phyloP scores from a whole-genome alignment of 1,140 invertebrate species.

The Trachymyrmex septentrionalis region DNA sequence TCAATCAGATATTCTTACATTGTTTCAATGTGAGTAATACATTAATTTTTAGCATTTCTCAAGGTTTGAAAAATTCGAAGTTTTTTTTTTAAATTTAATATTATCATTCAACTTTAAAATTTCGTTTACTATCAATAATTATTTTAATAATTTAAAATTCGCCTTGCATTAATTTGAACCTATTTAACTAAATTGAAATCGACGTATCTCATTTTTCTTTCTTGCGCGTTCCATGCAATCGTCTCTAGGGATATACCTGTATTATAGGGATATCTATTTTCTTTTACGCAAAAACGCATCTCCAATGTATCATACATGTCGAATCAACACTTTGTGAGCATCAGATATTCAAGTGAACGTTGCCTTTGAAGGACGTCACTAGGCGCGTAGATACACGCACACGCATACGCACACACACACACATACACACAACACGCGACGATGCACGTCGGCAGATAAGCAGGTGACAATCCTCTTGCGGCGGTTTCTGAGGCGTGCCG shows the following conservation, averaged over 20 bases:
- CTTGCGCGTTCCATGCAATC: too few relatives aligned
- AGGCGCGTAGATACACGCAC: constrained; percentile 62
- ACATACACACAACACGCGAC: constrained; percentile 21
- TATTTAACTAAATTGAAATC: background rate
- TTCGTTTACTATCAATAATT: background rate
- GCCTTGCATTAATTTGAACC: background rate
- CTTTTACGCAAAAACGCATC: background rate
- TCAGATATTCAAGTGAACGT: constrained; percentile 48
- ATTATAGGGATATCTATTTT: background rate
- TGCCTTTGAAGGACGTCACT: constrained; percentile 49
- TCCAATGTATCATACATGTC: constrained; percentile 12
- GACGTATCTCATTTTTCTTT: background rate
- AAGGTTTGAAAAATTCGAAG: background rate
- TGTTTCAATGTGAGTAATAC: constrained; percentile 5
- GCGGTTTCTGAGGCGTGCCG: constrained; percentile 81
- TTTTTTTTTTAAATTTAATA: constrained; percentile 19
- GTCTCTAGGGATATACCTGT: background rate
- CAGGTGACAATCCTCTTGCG: constrained; percentile 86
- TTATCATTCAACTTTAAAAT: background rate
- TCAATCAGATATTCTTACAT: constrained; percentile 22
- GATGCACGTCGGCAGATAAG: constrained; percentile 78
- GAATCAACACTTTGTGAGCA: constrained; percentile 19
- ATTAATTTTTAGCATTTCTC: constrained; percentile 3
- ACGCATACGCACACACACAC: background rate
- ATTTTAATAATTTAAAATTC: background rate